Conservation (phyloP, 2,113 vertebrate species). For the Ptychochromis oligacanthus region DNA sequence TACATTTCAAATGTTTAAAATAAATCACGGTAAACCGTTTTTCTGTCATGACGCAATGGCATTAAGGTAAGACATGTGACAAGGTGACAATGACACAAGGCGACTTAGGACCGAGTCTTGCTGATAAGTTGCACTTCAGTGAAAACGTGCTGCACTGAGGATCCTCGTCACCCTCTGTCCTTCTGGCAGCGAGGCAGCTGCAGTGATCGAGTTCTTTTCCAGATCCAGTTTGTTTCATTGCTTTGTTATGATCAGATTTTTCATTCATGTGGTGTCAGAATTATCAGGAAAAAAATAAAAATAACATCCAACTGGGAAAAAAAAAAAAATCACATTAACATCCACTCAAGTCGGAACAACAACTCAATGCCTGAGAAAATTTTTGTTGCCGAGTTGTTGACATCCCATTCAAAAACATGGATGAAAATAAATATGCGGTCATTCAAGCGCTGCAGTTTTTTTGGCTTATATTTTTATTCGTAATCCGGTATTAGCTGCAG, state of each 20-base stretch:
- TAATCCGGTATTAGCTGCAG: not conserved
- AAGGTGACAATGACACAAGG: not conserved
- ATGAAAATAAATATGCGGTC: not conserved
- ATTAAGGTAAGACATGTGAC: too few relatives aligned
- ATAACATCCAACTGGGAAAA: too few relatives aligned
- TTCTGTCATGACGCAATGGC: not conserved
- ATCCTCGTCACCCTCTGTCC: not conserved
- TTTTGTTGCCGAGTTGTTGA: not conserved
- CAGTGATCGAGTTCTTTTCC: not conserved
- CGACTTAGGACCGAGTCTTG: not conserved
- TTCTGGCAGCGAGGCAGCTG: not conserved
- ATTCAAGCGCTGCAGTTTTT: too few relatives aligned
- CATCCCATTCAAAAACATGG: not conserved
- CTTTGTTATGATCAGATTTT: not conserved
- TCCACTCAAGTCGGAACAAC: not conserved
- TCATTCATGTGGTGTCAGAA: not conserved
- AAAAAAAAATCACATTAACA: fast-evolving
- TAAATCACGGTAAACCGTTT: not conserved
- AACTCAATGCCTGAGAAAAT: not conserved
- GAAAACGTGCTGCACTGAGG: not conserved
- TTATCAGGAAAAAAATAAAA: not conserved
- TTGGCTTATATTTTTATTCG: not conserved
- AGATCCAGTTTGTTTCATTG: not conserved
- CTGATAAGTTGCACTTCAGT: not conserved
- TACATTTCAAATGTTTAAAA: not conserved